phyloP scores from a whole-genome alignment of 2,888 invertebrate species.

The Autographa pulchrina region DNA sequence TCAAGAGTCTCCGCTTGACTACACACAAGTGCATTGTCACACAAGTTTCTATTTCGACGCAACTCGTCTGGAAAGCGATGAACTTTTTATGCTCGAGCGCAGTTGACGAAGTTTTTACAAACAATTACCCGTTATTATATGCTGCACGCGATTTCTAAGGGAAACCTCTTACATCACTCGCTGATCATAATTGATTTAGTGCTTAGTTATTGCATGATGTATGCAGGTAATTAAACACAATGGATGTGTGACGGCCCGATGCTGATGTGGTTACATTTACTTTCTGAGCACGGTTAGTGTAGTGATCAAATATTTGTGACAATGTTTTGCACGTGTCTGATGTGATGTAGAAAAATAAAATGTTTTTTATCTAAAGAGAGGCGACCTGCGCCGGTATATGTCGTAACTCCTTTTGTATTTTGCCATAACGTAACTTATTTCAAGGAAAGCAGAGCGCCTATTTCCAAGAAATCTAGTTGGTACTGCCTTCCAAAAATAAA shows the following conservation, averaged over 20 bases:
- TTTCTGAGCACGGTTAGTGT: background rate
- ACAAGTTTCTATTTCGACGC: slow-evolving; percentile 78
- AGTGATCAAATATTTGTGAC: background rate
- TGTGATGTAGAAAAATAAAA: background rate
- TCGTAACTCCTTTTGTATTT: background rate
- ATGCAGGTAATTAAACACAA: slow-evolving; percentile 31
- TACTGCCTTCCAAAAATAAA: background rate
- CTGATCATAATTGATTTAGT: slow-evolving; percentile 39
- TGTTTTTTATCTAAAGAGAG: background rate
- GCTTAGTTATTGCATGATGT: slow-evolving; percentile 12
- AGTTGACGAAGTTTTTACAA: slow-evolving; percentile 41
- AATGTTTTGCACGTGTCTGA: background rate
- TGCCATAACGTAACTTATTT: background rate
- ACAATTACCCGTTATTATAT: slow-evolving; percentile 39
- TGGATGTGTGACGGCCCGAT: slow-evolving; percentile 1
- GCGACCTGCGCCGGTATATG: background rate
- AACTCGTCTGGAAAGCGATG: slow-evolving; percentile 72
- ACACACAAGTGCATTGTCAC: slow-evolving; percentile 64
- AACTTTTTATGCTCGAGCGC: slow-evolving; percentile 54
- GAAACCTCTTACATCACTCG: slow-evolving; percentile 45
- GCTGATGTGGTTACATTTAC: background rate
- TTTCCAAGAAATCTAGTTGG: background rate
- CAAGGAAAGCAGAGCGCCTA: background rate
- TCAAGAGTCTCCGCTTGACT: slow-evolving; percentile 7
- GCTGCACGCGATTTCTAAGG: slow-evolving; percentile 42